Percentiles rank a stretch among this genome's conserved stretches.
Conservation (phyloP, 2,113 vertebrate genomes). For the Tragelaphus buxtoni region DNA sequence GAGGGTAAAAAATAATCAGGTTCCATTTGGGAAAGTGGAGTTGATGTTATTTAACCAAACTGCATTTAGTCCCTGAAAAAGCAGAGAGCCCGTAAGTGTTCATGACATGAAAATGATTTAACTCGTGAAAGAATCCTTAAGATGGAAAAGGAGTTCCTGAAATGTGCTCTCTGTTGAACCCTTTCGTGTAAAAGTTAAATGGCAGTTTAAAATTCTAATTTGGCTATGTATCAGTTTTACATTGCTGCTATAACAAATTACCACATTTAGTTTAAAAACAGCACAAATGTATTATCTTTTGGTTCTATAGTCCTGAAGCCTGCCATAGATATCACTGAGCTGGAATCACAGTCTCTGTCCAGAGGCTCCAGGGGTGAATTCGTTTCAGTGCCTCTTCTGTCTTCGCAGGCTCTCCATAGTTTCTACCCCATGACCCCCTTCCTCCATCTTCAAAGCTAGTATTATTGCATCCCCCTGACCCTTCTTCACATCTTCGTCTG, state of each 20-base stretch:
- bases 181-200: no score
- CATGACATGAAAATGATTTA: no score
- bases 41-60: no score
- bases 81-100: no score
- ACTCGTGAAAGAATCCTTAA: no score
- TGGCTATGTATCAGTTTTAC: background rate
- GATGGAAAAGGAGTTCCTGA: no score
- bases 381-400: background rate
- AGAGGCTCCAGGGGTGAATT: background rate
- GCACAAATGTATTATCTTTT: background rate
- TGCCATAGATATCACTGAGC: background rate
- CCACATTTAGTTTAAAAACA: background rate
- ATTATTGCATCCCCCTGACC: fast-evolving
- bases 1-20: background rate
- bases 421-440: background rate
- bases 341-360: background rate
- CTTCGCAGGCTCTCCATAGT: background rate
- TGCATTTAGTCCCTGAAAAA: no score
- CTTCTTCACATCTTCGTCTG: background rate
- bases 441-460: background rate
- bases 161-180: no score
- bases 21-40: background rate
- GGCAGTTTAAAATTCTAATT: no score
- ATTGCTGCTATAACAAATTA: background rate
- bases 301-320: background rate